Evolutionary conservation across 2,113 vertebrate species (phyloP).

Genomic region (Carassius gibelio): DNA sequence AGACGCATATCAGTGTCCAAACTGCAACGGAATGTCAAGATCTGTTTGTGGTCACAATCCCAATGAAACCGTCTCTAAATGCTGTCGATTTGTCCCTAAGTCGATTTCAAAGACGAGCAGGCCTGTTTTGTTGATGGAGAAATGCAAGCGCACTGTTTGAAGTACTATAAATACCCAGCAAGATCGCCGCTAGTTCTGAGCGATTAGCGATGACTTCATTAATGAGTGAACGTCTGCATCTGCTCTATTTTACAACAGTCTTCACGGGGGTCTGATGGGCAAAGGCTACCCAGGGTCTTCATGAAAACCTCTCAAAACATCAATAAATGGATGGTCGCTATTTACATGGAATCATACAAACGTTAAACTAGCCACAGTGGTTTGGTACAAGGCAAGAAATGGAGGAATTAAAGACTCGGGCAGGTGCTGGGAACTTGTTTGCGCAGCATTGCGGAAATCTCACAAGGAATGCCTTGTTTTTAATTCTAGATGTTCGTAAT

Average conservation of each 20-base stretch:
- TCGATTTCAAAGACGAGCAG: not conserved
- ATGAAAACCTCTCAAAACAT: constrained; percentile 21
- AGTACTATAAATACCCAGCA: constrained; percentile 12
- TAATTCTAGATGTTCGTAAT: not conserved
- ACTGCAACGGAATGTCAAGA: constrained; percentile 41
- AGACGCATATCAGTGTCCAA: constrained; percentile 14
- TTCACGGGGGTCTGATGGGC: constrained; percentile 50
- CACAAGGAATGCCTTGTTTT: not conserved
- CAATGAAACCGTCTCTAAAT: not conserved
- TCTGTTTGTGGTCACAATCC: not conserved
- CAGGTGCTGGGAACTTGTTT: too few species aligned
- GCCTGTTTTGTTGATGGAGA: not conserved
- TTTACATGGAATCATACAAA: constrained; percentile 23
- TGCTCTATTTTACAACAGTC: constrained; percentile 22
- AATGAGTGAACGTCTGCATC: constrained; percentile 12
- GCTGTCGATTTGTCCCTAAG: not conserved
- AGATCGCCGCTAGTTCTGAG: constrained; percentile 26
- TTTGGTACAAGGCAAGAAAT: constrained; percentile 28
- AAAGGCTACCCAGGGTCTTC: constrained; percentile 58
- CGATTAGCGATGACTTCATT: constrained; percentile 34
- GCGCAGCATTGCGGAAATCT: too few species aligned
- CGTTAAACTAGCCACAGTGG: constrained; percentile 23
- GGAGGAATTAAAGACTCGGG: not conserved
- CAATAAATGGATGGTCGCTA: constrained; percentile 12
- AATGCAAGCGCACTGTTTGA: constrained; percentile 13